A percentile compares a stretch with the other conserved stretches of the same genome.
Conservation (phyloP, 2,797 vertebrate genomes). For the Scomberomorus guttatus region DNA sequence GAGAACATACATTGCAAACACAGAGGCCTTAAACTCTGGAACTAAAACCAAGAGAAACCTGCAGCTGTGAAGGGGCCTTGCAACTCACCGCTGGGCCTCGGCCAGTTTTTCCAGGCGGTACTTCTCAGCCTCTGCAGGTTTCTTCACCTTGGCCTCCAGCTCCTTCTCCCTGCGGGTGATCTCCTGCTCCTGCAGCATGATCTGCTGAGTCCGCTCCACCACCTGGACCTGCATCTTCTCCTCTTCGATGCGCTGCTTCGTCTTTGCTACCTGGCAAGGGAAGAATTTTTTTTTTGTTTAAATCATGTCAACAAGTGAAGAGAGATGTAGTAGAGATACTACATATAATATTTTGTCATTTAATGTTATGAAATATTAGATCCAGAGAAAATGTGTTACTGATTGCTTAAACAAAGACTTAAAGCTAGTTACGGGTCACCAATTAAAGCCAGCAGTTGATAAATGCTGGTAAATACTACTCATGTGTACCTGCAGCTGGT, state of each 20-base stretch:
- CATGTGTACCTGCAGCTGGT: conserved; percentile 90
- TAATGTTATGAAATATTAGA: not conserved
- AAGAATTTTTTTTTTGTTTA: not conserved
- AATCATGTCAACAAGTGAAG: too few species aligned
- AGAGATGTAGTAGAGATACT: not conserved
- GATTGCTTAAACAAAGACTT: too few species aligned
- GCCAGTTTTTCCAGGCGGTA: conserved; percentile 91
- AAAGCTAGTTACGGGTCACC: not conserved
- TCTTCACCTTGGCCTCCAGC: conserved; percentile 92
- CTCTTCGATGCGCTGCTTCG: conserved; percentile 93
- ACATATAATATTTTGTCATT: not conserved
- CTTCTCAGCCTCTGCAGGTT: conserved; percentile 91
- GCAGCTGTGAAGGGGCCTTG: fast-evolving
- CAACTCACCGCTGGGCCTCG: conserved; percentile 88
- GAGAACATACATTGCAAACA: not conserved
- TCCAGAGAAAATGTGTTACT: not conserved
- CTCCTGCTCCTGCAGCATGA: conserved; percentile 93
- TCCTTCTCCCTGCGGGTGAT: conserved; percentile 91
- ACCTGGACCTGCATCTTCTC: conserved; percentile 93
- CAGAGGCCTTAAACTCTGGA: not conserved
- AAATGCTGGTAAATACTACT: not conserved
- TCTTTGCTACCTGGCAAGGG: conserved; percentile 89
- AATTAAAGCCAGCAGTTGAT: too few species aligned
- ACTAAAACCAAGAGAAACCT: not conserved
- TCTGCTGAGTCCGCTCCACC: conserved; percentile 92